Base-by-base conservation (phyloP, 1,140 invertebrate genomes). In the Pissodes strobi region DNA sequence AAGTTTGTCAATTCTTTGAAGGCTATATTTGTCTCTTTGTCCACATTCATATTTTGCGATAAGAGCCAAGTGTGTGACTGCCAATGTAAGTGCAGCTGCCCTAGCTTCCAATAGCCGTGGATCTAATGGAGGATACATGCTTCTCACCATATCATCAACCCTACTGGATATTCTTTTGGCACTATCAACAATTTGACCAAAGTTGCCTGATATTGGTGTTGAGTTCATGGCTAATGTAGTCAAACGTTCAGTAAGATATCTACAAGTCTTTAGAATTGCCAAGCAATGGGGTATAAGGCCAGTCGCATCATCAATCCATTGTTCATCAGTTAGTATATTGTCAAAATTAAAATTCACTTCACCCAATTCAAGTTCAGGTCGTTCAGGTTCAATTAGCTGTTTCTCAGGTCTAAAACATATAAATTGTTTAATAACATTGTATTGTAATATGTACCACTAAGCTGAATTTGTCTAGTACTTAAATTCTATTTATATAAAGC, bases 281-380 rank as follows among this genome's bases (percentile, higher is more conserved):
- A 92, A 83, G 71, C 89, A 91, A 69, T 91, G 87, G 17, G 89
- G 87, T 41, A 90, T 84, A 10, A 92, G 76, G 37, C 88, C 89
- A 51, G 82, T 83, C 25, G 85, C 87, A 80, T 90, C 88, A 67
- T 87, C 87, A 1, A 89, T 83, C 84, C 83, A 85, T 61, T 83
- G 83, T 79, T 84, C 81, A 71, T 85, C 82, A 25, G 81, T 77
- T 15, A 87, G 69, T 41, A 87, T 82, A 66, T 81, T 79, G 61
- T 86, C 79, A 56, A 86, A 77, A 63, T 83, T 79, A 13, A 85
- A 71, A 57, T 80, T 75, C 2, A 86, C 82, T 76, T 85, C 82
- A 52, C 81, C 82, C 45, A 85, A 69, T 72, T 80, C 79, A 18
- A 77, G 60, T 74, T 82, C 78, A 15, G 76, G 71, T 52, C 72